These are phyloP conservation scores for Chunga burmeisteri DNA, from an alignment of 2,113 vertebrate genomes.

Conservation along the genomic window DNA sequence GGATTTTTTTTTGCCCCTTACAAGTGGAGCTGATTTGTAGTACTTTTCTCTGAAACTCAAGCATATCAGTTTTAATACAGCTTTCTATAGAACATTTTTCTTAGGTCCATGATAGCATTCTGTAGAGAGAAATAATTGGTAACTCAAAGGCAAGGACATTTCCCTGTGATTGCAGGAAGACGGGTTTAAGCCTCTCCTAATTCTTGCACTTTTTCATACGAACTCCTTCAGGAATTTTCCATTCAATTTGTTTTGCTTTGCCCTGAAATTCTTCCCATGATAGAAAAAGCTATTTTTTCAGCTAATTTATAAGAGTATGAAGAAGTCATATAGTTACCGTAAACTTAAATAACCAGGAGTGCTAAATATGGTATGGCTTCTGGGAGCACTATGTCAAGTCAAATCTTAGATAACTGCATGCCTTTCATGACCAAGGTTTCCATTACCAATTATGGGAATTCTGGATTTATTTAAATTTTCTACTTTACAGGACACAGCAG, in stretches of 20 bases:
- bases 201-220: not conserved
- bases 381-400: not conserved
- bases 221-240: not conserved
- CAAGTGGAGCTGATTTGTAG: not conserved
- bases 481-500: not conserved
- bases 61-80: not conserved
- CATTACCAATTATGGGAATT: not conserved
- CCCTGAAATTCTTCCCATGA: not conserved
- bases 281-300: not conserved
- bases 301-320: not conserved
- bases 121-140: not conserved
- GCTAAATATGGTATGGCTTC: not conserved
- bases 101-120: not conserved
- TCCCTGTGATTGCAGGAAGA: not conserved
- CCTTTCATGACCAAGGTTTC: not conserved
- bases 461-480: not conserved
- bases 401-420: not conserved
- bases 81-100: not conserved
- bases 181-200: not conserved
- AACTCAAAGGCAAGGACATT: not conserved
- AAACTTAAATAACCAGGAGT: not conserved
- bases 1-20: not conserved
- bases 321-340: not conserved
- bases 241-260: not conserved
- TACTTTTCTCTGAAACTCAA: not conserved